Base-by-base conservation (phyloP, 2,113 vertebrate species). In the Nycticebus coucang region DNA sequence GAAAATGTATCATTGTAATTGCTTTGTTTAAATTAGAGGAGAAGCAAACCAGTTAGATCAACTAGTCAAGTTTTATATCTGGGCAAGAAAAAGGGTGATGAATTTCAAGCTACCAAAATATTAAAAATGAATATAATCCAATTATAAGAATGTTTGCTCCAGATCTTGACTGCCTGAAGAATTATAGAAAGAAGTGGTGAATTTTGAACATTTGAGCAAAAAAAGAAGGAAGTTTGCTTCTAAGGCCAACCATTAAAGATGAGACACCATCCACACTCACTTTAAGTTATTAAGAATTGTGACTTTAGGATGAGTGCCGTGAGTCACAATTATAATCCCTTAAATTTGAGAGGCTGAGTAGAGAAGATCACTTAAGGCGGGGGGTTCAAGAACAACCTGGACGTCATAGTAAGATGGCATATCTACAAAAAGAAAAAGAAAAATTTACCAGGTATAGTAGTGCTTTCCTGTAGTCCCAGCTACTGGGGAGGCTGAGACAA, bases 21-120 rank as follows among this genome's bases (percentile, higher is more conserved):
- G 71, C 26, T 97, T 97, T 80, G 75, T 95, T 97, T 98, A 97
- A 97, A 97, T 98, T 97, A 96, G 79, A 97, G 78, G 86, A 82
- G 74, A 87, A n/a, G 53, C 84, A 96, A 97, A 72, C 75, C 68
- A 95, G 85, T 88, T 92, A 96, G n/a, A 86, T 69, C 69, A 62
- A 62, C 57, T 19, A 69, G 26, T 95, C 30, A 87, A 37, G 8
- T 59, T 83, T 96, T 91, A 69, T 3, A 59, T 64, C 30, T 77
- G 50, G 35, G 11, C 30, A 82, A 88, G 87, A 45, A 79, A 92
- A 68, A 17, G 26, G 55, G 15, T 37, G 28, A 90, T 60, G 15
- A 81, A 88, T 87, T 93, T 26, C 4, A 75, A 94, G 35, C 41
- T 21, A 64, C 18, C 5, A 12, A 50, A 72, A 96, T 15, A 35